phyloP scores from a whole-genome alignment of 2,113 vertebrate genomes.

The Syngnathus scovelli region DNA sequence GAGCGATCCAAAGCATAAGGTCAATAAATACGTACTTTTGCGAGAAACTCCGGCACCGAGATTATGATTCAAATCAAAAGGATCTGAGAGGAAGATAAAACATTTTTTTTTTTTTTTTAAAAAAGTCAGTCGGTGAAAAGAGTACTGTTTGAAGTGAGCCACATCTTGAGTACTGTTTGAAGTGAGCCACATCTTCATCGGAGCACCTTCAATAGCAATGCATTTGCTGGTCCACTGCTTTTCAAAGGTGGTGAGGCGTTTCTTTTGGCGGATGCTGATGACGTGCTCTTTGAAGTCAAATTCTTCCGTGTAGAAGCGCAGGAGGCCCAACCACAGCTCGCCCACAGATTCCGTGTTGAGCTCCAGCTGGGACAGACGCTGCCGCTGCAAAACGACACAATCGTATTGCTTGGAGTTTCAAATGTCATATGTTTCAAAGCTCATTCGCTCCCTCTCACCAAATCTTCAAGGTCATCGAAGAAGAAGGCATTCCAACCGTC shows the following conservation, averaged over 20 bases:
- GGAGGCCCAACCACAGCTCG: constrained; percentile 91
- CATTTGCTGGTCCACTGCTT: constrained; percentile 99
- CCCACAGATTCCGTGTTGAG: constrained; percentile 89
- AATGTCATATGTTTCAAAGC: too few relatives aligned
- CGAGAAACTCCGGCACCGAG: constrained; percentile 97
- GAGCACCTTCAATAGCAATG: constrained; percentile 93
- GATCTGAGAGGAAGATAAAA: constrained; percentile 73
- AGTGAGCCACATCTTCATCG: neutral
- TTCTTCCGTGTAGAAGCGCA: constrained; percentile 97
- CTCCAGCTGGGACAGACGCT: constrained; percentile 76
- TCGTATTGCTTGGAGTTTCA: too few relatives aligned
- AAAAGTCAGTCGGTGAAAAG: neutral
- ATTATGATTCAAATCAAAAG: constrained; percentile 98
- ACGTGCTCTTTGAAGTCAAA: constrained; percentile 98
- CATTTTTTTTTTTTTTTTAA: neutral
- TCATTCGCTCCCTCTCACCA: constrained; percentile 72
- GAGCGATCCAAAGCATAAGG: neutral
- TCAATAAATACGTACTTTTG: constrained; percentile 80
- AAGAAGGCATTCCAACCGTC: constrained; percentile 99
- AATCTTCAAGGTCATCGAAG: constrained; percentile 85
- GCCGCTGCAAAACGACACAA: constrained; percentile 54
- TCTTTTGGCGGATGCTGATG: constrained; percentile 94
- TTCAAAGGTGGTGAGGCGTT: constrained; percentile 93
- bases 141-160: too few relatives aligned
- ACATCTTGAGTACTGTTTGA: too few relatives aligned